Evolutionary conservation across 2,888 invertebrate species (phyloP).

Genomic region (Chymomyza caudatula): DNA sequence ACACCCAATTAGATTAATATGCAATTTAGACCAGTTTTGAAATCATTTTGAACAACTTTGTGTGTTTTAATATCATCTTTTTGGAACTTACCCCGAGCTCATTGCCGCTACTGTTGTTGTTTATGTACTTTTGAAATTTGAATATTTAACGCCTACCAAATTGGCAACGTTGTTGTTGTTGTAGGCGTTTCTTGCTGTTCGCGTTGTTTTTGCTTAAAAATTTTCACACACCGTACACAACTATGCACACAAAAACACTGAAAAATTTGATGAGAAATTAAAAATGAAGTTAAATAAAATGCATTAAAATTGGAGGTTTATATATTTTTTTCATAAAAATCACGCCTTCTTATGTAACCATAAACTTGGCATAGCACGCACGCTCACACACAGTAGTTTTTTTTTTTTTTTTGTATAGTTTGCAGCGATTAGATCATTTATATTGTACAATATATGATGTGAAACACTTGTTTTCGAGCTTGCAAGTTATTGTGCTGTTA

Average conservation of each 20-base stretch:
- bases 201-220: constrained; percentile 20
- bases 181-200: neutral
- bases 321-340: constrained; percentile 22
- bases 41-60: neutral
- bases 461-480: neutral
- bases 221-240: constrained; percentile 12
- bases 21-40: neutral
- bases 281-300: constrained; percentile 11
- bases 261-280: constrained; percentile 46
- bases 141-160: neutral
- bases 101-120: constrained; percentile 33
- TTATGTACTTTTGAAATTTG: constrained; percentile 5
- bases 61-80: neutral
- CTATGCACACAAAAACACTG: constrained; percentile 65
- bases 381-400: constrained; percentile 9
- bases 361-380: constrained; percentile 7
- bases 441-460: neutral
- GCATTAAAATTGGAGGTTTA: constrained; percentile 12
- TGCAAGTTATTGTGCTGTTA: neutral
- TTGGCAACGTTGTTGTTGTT: constrained; percentile 19
- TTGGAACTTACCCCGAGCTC: constrained; percentile 59
- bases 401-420: neutral
- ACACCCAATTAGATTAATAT: neutral
- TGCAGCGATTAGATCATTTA: neutral
- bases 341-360: constrained; percentile 64